These are phyloP conservation scores for Paratilapia polleni DNA, from an alignment of 2,113 vertebrate genomes.

Conservation along the genomic window DNA sequence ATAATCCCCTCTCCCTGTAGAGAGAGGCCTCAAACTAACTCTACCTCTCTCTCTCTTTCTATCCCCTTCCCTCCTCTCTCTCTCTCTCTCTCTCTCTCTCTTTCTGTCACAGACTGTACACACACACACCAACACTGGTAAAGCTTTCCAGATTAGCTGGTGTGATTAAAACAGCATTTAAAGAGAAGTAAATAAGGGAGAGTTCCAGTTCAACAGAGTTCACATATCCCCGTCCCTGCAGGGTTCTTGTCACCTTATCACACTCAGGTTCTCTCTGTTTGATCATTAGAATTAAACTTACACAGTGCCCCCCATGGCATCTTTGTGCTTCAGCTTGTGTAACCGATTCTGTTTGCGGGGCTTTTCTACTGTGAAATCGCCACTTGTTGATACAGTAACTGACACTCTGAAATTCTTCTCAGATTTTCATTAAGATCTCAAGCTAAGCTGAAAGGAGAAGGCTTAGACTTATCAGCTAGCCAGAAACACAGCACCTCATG, in stretches of 20 bases:
- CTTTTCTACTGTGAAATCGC: background rate
- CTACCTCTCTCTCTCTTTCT: conserved; percentile 1
- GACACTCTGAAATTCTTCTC: conserved; percentile 13
- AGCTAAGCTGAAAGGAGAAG: background rate
- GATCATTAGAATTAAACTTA: conserved; percentile 55
- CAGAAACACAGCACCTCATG: background rate
- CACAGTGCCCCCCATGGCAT: conserved; percentile 5
- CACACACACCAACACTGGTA: conserved; percentile 44
- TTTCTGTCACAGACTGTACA: conserved; percentile 31
- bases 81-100: background rate
- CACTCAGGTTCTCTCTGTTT: conserved; percentile 28
- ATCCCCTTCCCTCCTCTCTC: conserved; percentile 10
- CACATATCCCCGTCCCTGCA: conserved; percentile 33
- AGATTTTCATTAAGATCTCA: conserved; percentile 19
- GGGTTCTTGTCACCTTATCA: conserved; percentile 58
- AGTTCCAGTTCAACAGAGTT: conserved; percentile 60
- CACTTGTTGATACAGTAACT: conserved; percentile 9
- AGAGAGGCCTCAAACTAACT: conserved; percentile 49
- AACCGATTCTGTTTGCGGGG: conserved; percentile 9
- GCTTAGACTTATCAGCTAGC: conserved; percentile 2
- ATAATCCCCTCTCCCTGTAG: conserved; percentile 73
- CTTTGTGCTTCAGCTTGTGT: conserved; percentile 9
- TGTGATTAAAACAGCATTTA: conserved; percentile 71
- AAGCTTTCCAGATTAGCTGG: conserved; percentile 67
- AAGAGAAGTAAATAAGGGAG: conserved; percentile 66